Conservation (phyloP, 2,888 invertebrate genomes). For the Ischnura elegans region DNA sequence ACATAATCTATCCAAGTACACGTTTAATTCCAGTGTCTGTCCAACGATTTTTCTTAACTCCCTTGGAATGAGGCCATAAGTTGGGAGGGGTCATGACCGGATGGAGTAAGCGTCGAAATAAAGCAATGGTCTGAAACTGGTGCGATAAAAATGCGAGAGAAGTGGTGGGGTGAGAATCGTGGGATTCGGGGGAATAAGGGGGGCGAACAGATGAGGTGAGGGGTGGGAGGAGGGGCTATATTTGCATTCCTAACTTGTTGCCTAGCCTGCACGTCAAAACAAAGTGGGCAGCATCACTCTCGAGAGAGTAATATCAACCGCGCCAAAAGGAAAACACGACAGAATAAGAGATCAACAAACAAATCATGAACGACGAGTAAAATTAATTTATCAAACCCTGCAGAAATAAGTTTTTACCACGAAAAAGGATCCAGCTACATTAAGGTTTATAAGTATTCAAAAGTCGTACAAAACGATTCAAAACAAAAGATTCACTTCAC, state of each 20-base stretch:
- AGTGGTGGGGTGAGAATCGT: background rate
- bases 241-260: slow-evolving; percentile 30
- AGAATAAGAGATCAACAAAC: background rate
- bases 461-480: too few species aligned
- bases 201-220: background rate
- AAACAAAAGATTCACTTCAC: too few species aligned
- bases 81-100: background rate
- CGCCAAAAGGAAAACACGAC: background rate
- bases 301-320: background rate
- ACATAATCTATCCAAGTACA: too few species aligned
- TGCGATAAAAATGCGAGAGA: background rate
- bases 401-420: too few species aligned
- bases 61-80: too few species aligned
- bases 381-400: too few species aligned
- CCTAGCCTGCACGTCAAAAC: background rate
- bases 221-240: background rate
- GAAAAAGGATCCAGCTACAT: too few species aligned
- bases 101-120: background rate
- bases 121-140: background rate
- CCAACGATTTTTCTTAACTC: too few species aligned
- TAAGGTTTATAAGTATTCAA: too few species aligned
- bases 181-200: background rate
- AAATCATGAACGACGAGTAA: background rate
- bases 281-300: background rate
- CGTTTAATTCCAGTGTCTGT: too few species aligned